Percentiles rank a stretch among this genome's conserved stretches.
These are phyloP conservation scores for Coelopa frigida DNA, from an alignment of 1,140 invertebrate genomes.

Conservation along the genomic window DNA sequence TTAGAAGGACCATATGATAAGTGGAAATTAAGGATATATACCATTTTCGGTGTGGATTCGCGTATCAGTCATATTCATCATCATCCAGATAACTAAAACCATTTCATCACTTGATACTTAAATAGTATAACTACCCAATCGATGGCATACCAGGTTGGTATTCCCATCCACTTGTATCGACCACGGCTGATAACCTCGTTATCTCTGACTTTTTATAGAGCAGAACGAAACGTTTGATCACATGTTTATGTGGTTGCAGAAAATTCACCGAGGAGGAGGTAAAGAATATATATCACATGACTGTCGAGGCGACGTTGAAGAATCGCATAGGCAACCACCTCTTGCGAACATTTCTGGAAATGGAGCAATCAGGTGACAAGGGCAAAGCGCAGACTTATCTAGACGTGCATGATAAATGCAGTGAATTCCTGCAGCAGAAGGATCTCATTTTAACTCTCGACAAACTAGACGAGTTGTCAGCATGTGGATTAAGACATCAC, in stretches of 20 bases:
- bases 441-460: slow-evolving; percentile 26
- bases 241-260: slow-evolving; percentile 38
- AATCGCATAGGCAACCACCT: slow-evolving; percentile 21
- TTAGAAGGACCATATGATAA: no score
- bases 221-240: slow-evolving; percentile 21
- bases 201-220: slow-evolving; percentile 18
- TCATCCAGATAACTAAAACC: no score
- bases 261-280: slow-evolving; percentile 36
- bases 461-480: slow-evolving; percentile 28
- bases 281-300: slow-evolving; percentile 29
- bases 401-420: slow-evolving; percentile 34
- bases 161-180: no score
- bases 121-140: no score
- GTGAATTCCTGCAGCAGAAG: slow-evolving; percentile 19
- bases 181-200: no score
- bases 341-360: slow-evolving; percentile 23
- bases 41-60: no score
- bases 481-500: slow-evolving; percentile 24
- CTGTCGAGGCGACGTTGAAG: slow-evolving; percentile 31
- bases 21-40: no score
- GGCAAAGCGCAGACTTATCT: slow-evolving; percentile 24
- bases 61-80: no score
- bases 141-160: no score
- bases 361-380: slow-evolving; percentile 25
- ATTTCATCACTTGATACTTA: no score